phyloP scores from a whole-genome alignment of 2,888 invertebrate genomes.

The Atherix ibis region DNA sequence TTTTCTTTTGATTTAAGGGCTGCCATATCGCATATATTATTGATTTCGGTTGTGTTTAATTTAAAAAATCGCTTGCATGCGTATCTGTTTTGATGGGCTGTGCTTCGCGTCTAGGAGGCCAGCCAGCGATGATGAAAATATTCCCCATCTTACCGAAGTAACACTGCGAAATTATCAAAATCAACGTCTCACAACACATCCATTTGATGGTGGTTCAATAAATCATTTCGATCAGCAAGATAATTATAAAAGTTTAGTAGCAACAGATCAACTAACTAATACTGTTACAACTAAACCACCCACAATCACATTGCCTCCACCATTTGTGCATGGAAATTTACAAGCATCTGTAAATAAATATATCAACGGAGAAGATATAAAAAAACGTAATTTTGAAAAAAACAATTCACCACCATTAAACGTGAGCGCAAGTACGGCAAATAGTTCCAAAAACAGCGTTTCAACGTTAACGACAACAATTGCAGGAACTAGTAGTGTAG shows the following conservation, averaged over 20 bases:
- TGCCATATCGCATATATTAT: too few relatives aligned
- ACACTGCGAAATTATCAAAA: constrained; percentile 14
- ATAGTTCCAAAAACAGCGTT: background rate
- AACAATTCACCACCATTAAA: background rate
- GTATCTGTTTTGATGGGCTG: constrained; percentile 78
- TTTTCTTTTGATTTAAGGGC: too few relatives aligned
- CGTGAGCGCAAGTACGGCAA: background rate
- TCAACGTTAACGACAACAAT: background rate
- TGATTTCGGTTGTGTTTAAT: too few relatives aligned
- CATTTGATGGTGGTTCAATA: constrained; percentile 9
- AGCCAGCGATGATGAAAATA: constrained; percentile 55
- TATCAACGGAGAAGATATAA: background rate
- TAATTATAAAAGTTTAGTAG: too few relatives aligned
- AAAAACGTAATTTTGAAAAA: constrained; percentile 3
- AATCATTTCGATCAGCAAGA: constrained; percentile 11
- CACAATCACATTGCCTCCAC: constrained; percentile 11
- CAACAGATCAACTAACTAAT: constrained; percentile 14
- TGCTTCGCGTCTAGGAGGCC: constrained; percentile 82
- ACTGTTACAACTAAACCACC: constrained; percentile 15
- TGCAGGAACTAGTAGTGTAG: background rate
- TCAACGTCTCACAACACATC: constrained; percentile 8
- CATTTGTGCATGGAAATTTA: background rate
- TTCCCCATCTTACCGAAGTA: constrained; percentile 16
- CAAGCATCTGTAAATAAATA: background rate
- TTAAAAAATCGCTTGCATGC: constrained; percentile 58